Evolutionary conservation across 2,113 vertebrate genomes (phyloP).

Genomic region (Blennius ocellaris): DNA sequence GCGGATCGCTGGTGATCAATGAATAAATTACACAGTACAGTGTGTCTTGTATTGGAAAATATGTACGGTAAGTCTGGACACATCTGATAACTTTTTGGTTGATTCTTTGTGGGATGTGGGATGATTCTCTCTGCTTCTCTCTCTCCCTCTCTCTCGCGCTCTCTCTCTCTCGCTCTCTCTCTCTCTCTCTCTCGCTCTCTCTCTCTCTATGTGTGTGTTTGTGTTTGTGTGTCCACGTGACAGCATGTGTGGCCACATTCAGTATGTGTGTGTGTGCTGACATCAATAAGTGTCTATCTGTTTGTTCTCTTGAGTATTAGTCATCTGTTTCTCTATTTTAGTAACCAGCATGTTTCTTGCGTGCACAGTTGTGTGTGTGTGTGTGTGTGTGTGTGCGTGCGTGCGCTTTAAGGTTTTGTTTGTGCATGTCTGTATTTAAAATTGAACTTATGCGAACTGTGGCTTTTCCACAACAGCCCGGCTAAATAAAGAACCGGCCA

Average conservation of each 20-base stretch:
- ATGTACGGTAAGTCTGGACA: too few species aligned
- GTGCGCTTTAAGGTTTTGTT: not conserved
- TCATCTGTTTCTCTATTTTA: conserved; percentile 62
- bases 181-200: too few species aligned
- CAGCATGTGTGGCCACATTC: not conserved
- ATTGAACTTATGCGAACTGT: conserved; percentile 22
- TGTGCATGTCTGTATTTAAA: conserved; percentile 36
- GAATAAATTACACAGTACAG: too few species aligned
- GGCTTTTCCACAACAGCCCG: conserved; percentile 47
- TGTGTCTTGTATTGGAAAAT: too few species aligned
- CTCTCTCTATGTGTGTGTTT: conserved; percentile 4
- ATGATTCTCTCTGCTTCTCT: too few species aligned
- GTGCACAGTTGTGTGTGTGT: conserved; percentile 14
- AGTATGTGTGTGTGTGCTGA: conserved; percentile 11
- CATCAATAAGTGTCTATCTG: conserved; percentile 8
- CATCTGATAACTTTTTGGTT: too few species aligned
- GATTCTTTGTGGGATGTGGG: too few species aligned
- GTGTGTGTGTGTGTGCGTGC: not conserved
- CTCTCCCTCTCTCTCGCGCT: too few species aligned
- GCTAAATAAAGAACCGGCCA: conserved; percentile 65
- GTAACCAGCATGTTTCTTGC: conserved; percentile 42
- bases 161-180: too few species aligned
- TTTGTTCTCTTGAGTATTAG: conserved; percentile 30
- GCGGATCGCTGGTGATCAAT: too few species aligned
- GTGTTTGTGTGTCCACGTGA: not conserved